These are phyloP conservation scores for Ellobius talpinus DNA, from an alignment of 2,113 vertebrate species.

Conservation along the genomic window DNA sequence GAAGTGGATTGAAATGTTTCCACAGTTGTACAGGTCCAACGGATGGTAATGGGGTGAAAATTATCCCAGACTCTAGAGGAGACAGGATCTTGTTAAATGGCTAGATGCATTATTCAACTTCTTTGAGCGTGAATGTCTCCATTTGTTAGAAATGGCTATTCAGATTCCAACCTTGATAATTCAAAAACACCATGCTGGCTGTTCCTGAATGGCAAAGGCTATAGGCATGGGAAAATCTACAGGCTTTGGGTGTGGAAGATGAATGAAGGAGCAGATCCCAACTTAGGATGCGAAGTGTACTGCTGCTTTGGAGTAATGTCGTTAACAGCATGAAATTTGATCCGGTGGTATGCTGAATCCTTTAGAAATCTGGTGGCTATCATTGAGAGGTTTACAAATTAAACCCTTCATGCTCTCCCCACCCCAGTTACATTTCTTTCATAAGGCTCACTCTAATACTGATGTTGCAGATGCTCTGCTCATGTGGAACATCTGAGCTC, in stretches of 20 bases:
- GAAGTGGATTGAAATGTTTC: not conserved
- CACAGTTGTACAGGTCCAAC: not conserved
- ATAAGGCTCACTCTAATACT: not conserved
- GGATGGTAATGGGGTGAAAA: not conserved
- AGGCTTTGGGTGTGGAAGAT: not conserved
- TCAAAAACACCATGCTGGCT: not conserved
- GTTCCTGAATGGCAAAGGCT: not conserved
- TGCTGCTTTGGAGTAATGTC: not conserved
- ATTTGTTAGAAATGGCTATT: not conserved
- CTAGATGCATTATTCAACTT: not conserved
- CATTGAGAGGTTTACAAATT: not conserved
- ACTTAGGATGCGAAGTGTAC: not conserved
- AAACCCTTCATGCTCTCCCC: not conserved
- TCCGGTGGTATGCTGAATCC: not conserved
- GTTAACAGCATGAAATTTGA: not conserved
- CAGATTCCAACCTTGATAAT: not conserved
- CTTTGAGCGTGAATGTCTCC: not conserved
- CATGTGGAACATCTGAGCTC: conserved; percentile 17
- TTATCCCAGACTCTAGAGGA: not conserved
- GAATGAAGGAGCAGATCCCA: not conserved
- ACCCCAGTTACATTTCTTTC: not conserved
- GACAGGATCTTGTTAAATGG: not conserved
- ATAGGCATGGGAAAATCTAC: not conserved
- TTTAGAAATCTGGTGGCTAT: not conserved
- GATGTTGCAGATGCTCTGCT: not conserved